phyloP scores from a whole-genome alignment of 2,113 vertebrate species.

The Penelope pileata region DNA sequence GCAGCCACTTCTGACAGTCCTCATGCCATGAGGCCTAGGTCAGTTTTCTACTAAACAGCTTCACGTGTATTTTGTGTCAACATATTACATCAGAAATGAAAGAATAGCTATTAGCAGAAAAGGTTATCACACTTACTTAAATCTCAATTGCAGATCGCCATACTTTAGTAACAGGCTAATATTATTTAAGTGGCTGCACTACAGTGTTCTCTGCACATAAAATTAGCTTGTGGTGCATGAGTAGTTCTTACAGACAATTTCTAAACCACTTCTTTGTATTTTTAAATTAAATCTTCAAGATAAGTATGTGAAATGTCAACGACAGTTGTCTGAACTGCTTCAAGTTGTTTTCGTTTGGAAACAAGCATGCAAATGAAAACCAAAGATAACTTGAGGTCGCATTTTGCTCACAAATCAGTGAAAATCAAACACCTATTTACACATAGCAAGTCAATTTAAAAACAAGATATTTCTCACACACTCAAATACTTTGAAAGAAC shows the following conservation, averaged over 20 bases:
- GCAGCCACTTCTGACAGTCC: background rate
- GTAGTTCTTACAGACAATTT: background rate
- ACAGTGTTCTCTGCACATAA: background rate
- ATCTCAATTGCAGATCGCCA: background rate
- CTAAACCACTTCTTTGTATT: background rate
- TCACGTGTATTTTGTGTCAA: background rate
- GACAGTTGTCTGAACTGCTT: background rate
- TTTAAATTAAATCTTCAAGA: background rate
- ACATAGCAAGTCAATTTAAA: background rate
- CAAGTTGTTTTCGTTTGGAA: background rate
- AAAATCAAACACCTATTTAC: background rate
- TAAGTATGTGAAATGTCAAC: background rate
- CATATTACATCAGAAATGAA: background rate
- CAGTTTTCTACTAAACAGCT: background rate
- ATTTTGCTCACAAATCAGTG: background rate
- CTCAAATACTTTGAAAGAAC: background rate
- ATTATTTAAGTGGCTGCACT: background rate
- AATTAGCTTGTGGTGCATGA: background rate
- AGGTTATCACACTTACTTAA: background rate
- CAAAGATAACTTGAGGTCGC: background rate
- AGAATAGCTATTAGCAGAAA: background rate
- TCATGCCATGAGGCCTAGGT: rapidly evolving
- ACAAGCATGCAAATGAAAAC: background rate
- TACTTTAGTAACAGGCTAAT: background rate
- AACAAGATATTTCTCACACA: background rate